Base-by-base conservation (phyloP, 2,888 invertebrate species). In the Parelbella ahira region DNA sequence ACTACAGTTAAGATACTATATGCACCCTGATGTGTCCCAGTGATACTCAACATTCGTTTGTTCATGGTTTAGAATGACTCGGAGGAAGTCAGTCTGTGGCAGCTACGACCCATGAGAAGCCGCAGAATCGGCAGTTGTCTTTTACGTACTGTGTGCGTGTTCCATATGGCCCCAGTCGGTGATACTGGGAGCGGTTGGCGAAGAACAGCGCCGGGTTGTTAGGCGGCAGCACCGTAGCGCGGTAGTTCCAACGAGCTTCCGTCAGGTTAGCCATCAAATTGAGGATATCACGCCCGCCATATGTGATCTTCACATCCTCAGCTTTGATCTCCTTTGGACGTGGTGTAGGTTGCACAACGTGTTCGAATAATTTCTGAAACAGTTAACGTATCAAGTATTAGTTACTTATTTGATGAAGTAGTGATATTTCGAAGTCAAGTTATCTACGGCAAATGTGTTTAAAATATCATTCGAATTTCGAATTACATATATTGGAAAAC, bases 171-270 rank as follows among this genome's bases (percentile, higher is more conserved):
- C 89, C 88, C 58, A 90, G 73, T 34, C 90, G 88, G 67, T 90
- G 89, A 58, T 90, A 90, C 68, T 90, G 89, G 28, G 91, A 91
- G 58, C 90, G 88, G 73, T 91, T 91, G 54, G 89, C 88, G 62
- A 90, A 89, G 82, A 89, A 90, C 58, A 88, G 75, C n/a, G 81
- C 73, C 5, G 88, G 84, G 60, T 89, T 89, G 68, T 88, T 88
- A 4, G 88, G 80, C 2, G 90, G 90, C 73, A 91, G 77, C 56
- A 70, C 68, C 4, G 90, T 88, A 33, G 88, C 78, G 44, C 80
- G 84, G 63, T 89, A 84, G 60, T 82, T 87, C 91, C 91, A 91
- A 48, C 78, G 75, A 11, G 80, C 68, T 56, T 88, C 82, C 12
- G 76, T 80, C 50, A 91, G 69, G 58, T 90, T 91, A 32, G 72